Base-by-base conservation (phyloP, 2,797 vertebrate genomes). In the Poliocrania exsul region DNA sequence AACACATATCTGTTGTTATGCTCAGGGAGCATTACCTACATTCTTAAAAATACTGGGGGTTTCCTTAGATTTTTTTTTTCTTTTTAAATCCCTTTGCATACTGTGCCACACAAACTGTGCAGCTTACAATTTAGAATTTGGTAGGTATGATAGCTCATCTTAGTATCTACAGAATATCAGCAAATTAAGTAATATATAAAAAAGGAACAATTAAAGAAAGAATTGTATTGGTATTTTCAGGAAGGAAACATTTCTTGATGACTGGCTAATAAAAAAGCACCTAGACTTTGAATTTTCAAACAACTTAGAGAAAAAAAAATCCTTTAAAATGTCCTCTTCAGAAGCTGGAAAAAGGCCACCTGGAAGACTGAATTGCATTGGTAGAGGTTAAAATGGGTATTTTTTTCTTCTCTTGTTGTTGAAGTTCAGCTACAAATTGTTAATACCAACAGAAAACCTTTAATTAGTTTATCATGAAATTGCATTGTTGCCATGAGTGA, bases 1-100 rank as follows among this genome's bases (percentile, higher is more conserved):
- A 70, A 35, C 3, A 33, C 11, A 2, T 65, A 25, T 25, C 31
- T 71, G 28, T 28, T 49, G 24, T 33, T 61, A 25, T 38, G 28
- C 13, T 89, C 35, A 78, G 10, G 50, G 42, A 11, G 2, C 2
- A 35, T 64, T 69, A 92, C 51, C 26, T 33, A 64, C 6, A 3
- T 31, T 58, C 5, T 56, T 64, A 44, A 71, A 83, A 85, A 66
- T 3, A 28, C 2, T 5, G 11, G 7, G 0, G 0, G 0, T 56
- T 54, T 25, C 24, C 50, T 77, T 29, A 18, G 9, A 1, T 35
- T 16, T 16, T 40, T 19, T 16, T 25, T 31, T 13, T 3, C 5
- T 16, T 25, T 31, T 13, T 3, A 6, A 24, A n/a, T 72, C 19
- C 4, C 5, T 70, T 71, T 14, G 1, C 25, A 40, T 51, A 47